Base-by-base conservation (phyloP, 2,113 vertebrate species). In the Regulus satrapa region DNA sequence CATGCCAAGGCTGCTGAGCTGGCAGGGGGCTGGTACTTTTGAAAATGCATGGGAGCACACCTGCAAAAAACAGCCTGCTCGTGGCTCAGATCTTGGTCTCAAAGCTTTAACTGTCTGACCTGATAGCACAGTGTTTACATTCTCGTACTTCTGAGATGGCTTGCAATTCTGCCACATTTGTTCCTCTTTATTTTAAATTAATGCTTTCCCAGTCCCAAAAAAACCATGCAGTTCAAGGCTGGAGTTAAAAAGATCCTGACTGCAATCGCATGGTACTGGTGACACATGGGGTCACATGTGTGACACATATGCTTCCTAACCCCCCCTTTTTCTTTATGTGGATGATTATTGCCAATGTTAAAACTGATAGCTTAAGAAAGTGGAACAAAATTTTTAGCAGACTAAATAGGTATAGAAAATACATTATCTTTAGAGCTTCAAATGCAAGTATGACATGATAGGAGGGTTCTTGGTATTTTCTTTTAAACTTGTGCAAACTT, bases 221-320 rank as follows among this genome's bases (percentile, higher is more conserved):
- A 36, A 66, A 41, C 36, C 41, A 20, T 2, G 1, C 13, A 26
- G 69, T 73, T 54, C 21, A 23, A 71, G 26, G 59, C 1, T 67
- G 48, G 49, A 69, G 51, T 71, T 85, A 18, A 54, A 68, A 69
- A 74, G 64, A 28, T 49, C 8, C 24, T 36, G 34, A 24, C 18
- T 3, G 4, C 28, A 34, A 6, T 8, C 18, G 34, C 0, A 0
- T 19, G 40, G 32, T 45, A 14, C n/a, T 84, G 62, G n/a, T 19
- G 59, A 31, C n/a, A 26, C 21, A 7, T 0, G 4, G 1, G 1
- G 17, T 38, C 67, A 56, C 67, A 14, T 5, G 43, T 80, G 85
- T 51, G 38, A 51, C 52, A 52, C 59, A 45, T 7, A 10, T 26
- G 36, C 64, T 40, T 80, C 87, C 12, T 3, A 15, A 8, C 23